phyloP scores from a whole-genome alignment of 2,797 vertebrate species.

The Agapornis canus region DNA sequence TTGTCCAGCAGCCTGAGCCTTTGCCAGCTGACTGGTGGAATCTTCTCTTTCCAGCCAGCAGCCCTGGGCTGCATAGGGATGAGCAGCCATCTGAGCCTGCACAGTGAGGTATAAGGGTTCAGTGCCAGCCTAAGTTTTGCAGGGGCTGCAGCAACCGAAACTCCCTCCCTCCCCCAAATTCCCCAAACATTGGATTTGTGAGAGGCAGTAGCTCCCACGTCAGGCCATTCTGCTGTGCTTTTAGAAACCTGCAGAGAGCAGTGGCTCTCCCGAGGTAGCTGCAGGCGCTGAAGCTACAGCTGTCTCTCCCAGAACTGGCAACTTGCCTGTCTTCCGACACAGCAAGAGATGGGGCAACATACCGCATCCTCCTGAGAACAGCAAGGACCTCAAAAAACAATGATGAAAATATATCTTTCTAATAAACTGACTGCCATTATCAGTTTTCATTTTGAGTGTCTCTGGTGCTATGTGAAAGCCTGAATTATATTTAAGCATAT shows the following conservation, averaged over 20 bases:
- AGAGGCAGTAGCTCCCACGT: not conserved
- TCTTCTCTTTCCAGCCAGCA: not conserved
- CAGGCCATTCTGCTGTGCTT: not conserved
- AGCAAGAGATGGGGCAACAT: not conserved
- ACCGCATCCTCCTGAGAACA: not conserved
- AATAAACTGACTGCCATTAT: conserved; percentile 2
- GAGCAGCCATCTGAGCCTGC: not conserved
- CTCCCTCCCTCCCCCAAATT: not conserved
- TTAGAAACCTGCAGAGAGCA: not conserved
- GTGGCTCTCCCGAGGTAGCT: not conserved
- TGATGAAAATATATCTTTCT: not conserved
- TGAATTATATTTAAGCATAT: conserved; percentile 21
- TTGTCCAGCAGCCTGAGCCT: not conserved
- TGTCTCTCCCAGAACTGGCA: not conserved
- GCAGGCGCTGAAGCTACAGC: not conserved
- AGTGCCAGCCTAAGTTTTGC: not conserved
- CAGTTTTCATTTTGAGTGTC: not conserved
- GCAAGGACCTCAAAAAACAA: not conserved
- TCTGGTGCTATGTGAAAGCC: not conserved
- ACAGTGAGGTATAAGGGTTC: fast-evolving
- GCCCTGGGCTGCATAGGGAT: not conserved
- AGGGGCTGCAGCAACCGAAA: not conserved
- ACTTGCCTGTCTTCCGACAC: not conserved
- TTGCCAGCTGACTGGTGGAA: not conserved
- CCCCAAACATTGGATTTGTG: not conserved